These are phyloP conservation scores for Tenthredo mesomela DNA, from an alignment of 2,888 invertebrate species.

Conservation along the genomic window DNA sequence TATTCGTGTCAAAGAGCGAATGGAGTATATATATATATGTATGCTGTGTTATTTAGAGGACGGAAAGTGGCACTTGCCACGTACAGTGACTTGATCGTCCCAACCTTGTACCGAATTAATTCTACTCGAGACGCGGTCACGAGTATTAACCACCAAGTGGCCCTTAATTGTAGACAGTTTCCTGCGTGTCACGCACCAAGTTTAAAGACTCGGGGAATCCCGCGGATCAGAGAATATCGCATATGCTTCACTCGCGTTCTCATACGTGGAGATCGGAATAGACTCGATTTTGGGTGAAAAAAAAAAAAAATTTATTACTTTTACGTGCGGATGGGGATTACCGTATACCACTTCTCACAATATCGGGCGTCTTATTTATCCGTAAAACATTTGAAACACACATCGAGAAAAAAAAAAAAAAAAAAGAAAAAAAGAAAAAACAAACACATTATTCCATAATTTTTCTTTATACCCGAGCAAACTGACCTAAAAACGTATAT, in stretches of 20 bases:
- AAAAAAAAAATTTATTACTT: neutral
- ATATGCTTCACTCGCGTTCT: too few relatives aligned
- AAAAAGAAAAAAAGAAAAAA: neutral
- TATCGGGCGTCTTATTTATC: too few relatives aligned
- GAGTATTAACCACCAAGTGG: slow-evolving; percentile 39
- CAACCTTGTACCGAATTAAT: slow-evolving; percentile 46
- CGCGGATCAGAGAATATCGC: neutral
- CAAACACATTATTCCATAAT: neutral
- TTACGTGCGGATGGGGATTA: too few relatives aligned
- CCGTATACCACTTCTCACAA: too few relatives aligned
- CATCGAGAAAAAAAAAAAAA: too few relatives aligned
- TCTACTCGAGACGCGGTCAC: slow-evolving; percentile 47
- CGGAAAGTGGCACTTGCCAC: slow-evolving; percentile 30
- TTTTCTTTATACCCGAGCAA: neutral
- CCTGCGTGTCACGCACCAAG: neutral
- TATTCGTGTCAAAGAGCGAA: slow-evolving; percentile 13
- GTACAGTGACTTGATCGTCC: slow-evolving; percentile 41
- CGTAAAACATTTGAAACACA: too few relatives aligned
- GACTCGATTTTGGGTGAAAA: neutral
- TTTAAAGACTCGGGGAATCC: slow-evolving; percentile 23
- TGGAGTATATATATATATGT: neutral
- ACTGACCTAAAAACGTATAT: slow-evolving; percentile 6
- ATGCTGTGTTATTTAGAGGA: slow-evolving; percentile 19
- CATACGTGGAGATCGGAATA: neutral
- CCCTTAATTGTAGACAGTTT: slow-evolving; percentile 37